Evolutionary conservation across 2,888 invertebrate genomes (phyloP), one percentile per base, ranked within the genome.

Genomic region (Magallana nippona): DNA sequence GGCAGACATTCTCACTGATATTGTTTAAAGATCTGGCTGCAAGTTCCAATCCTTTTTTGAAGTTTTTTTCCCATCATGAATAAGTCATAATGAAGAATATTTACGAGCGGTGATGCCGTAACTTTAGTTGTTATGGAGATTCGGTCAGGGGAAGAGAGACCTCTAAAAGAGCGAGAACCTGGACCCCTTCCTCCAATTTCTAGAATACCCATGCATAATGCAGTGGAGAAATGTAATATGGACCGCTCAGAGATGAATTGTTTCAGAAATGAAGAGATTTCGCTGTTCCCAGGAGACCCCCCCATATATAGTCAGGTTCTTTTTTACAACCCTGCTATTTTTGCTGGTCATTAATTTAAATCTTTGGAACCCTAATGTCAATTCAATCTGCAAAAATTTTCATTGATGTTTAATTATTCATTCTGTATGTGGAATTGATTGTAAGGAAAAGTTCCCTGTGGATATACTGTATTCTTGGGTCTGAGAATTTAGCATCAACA

Each of bases 1-100:
- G 44, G 44, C 8, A 44, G 44, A 44, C 44, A 44, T 44, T 44
- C 44, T 44, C 44, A 44, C 44, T 44, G 0, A 44, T 44, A 44
- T 44, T 44, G 8, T 60, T 1, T 5, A 60, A 2, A 8, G 8
- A 19, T n/a, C 19, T n/a, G 19, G 1, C 17, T n/a, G 19, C 5
- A 60, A 71, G 10, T 27, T 71, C 27, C 27, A 27, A 13, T 71
- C 13, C 32, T 17, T 27, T 32, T 71, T 71, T 27, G 71, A 71
- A 71, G 32, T 71, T 71, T 71, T 71, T 15, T 27, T 71, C 32
- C 44, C 44, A 44, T 71, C 27, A 71, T 71, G 71, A 71, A 71
- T 71, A 71, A 71, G 32, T 71, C 22, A 71, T 15, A 32, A 17
- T 32, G 17, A 71, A 11, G 13, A 27, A 71, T 27, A 32, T 32